Base-by-base conservation (phyloP, 2,888 invertebrate genomes). In the Cremastobaeus sp. region DNA sequence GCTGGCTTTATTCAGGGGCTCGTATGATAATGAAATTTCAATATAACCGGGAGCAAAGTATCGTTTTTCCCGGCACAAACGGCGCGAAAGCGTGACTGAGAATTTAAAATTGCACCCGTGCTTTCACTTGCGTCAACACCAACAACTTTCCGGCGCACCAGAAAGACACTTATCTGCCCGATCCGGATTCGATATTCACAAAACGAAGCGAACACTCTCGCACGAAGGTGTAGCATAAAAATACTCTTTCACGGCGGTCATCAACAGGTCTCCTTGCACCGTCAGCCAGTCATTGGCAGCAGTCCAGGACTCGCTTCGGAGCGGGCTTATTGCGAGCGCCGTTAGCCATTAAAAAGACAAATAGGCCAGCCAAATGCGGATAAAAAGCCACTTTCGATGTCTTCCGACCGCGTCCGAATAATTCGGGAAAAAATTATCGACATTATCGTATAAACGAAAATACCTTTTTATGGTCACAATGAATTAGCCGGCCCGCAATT, bases 271-370 rank as follows among this genome's bases (percentile, higher is more conserved):
- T 73, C 78, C 73, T 76, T 64, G 74, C 73, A 59, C 71, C 78
- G 78, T 79, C 78, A 78, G 81, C 76, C 77, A 79, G 79, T 83
- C 81, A 82, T 81, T 83, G 83, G 83, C 83, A 82, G 65, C 60
- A 74, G 76, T 83, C 83, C 83, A 83, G 79, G 76, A 54, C 48
- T 65, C 54, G 62, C 32, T 54, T 60, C 47, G 30, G 54, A 32
- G 54, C 72, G 65, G 72, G 72, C 60, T 72, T 72, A 72, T 66
- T 62, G 65, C 54, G 12, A 59, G 54, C 39, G 28, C 59, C 52
- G 59, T 65, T 65, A 52, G 65, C 66, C 60, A 66, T 72, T 72
- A 72, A 72, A 66, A 72, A 72, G 72, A 66, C 72, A 66, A 72
- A 72, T 72, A 66, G 55, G 50, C 39, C 52, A 59, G 30, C 59